phyloP scores from a whole-genome alignment of 2,113 vertebrate genomes.

The Telmatochromis sp. region DNA sequence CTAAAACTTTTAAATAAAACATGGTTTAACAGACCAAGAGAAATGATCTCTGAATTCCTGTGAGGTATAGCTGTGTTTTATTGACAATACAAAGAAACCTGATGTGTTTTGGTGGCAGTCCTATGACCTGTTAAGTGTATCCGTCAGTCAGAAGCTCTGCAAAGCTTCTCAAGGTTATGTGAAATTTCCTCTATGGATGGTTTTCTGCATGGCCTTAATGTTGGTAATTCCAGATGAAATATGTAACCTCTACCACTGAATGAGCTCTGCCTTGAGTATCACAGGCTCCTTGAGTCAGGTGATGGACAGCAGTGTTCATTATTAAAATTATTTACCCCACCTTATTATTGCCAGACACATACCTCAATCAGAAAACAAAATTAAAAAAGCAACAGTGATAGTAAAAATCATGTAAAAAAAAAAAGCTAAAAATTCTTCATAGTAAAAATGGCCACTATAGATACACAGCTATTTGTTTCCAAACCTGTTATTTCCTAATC shows the following conservation, averaged over 20 bases:
- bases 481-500: not conserved
- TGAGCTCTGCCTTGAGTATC: not conserved
- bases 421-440: not conserved
- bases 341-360: not conserved
- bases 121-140: not conserved
- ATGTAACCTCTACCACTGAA: slow-evolving; percentile 1
- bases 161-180: slow-evolving; percentile 2
- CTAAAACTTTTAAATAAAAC: not conserved
- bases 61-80: not conserved
- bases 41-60: not conserved
- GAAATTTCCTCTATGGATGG: slow-evolving; percentile 11
- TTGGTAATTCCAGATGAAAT: not conserved
- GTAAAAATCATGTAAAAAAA: not conserved
- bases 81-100: not conserved
- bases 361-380: not conserved
- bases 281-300: not conserved
- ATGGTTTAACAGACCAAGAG: not conserved
- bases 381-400: not conserved
- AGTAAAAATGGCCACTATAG: not conserved
- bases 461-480: not conserved
- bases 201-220: not conserved
- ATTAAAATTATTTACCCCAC: not conserved
- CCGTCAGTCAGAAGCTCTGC: not conserved
- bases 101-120: not conserved
- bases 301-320: not conserved